Base-by-base conservation (phyloP, 2,797 vertebrate species). In the Myiotriccus ornatus region DNA sequence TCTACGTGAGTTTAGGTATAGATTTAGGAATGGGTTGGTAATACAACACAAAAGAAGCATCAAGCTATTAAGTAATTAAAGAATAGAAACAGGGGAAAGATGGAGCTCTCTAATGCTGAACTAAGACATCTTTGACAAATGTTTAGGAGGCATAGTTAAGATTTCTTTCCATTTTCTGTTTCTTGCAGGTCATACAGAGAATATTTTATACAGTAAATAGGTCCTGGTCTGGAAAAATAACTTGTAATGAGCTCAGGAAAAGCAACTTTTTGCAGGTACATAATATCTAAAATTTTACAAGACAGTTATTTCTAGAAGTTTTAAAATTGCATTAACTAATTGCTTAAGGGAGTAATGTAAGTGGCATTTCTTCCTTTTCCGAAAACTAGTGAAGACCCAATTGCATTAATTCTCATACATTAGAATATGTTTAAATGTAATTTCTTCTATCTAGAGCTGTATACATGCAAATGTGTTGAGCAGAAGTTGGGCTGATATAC, bases 161-260 rank as follows among this genome's bases (percentile, higher is more conserved):
- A 57, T 68, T 22, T 55, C 18, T 87, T 85, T 91, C 27, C 3
- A 6, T 77, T 86, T 92, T 69, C 27, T 74, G 2, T 73, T 85
- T 94, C 80, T 79, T 90, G 25, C 97, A 99, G 99, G 99, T 99
- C 81, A 98, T 99, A 84, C 99, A 99, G 95, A 98, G 99, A 97
- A 99, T 99, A 98, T 99, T 99, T 98, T 99, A 99, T 96, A 98
- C 98, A 14, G 99, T 99, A 84, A 99, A 99, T 97, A 98, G 99
- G 75, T 99, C 99, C 18, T 99, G 99, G 99, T 98, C 98, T 10
- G 99, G 99, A 83, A 98, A 98, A 96, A 99, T 99, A 95, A 98
- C 98, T 9, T 98, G 97, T 88, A 96, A 98, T 0, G 99, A 99
- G 93, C 99, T 99, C 73, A 98, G 98, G 93, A 99, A 98, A 97